These are phyloP conservation scores for Actenoides lindsayi DNA, from an alignment of 2,113 vertebrate species.

Conservation along the genomic window DNA sequence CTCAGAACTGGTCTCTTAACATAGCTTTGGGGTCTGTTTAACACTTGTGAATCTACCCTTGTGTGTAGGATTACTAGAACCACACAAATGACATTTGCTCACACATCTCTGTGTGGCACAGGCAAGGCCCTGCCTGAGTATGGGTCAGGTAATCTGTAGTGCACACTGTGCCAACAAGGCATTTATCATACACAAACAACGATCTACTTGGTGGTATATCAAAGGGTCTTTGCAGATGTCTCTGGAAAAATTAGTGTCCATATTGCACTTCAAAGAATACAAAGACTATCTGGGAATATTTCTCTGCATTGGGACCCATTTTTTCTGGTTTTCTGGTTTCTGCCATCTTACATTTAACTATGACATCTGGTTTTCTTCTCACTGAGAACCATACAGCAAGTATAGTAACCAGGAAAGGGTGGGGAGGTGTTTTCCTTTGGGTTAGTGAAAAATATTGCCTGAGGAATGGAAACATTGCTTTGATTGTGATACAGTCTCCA, in stretches of 20 bases:
- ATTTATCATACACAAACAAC: neutral
- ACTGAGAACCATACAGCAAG: neutral
- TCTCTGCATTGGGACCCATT: neutral
- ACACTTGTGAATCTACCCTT: neutral
- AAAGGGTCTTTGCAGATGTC: neutral
- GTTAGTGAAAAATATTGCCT: conserved; percentile 41
- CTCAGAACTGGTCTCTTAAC: neutral
- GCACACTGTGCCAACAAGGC: neutral
- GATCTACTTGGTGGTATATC: neutral
- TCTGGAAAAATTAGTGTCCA: neutral
- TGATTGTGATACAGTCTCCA: conserved; percentile 20
- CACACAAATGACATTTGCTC: neutral
- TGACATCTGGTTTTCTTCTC: conserved; percentile 58
- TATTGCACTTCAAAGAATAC: conserved; percentile 1
- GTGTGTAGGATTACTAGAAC: neutral
- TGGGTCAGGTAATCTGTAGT: neutral
- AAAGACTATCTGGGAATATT: neutral
- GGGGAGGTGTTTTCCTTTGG: conserved; percentile 44
- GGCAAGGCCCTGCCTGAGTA: fast-evolving
- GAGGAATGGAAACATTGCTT: conserved; percentile 59
- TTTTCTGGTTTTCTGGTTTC: conserved; percentile 20
- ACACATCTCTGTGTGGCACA: neutral
- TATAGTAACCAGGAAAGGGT: conserved; percentile 38
- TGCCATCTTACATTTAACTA: conserved; percentile 41
- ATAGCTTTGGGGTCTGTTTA: neutral